Percentiles rank a stretch among this genome's conserved stretches.
Evolutionary conservation across 2,888 invertebrate genomes (phyloP).

Genomic region (Papilio demoleus): DNA sequence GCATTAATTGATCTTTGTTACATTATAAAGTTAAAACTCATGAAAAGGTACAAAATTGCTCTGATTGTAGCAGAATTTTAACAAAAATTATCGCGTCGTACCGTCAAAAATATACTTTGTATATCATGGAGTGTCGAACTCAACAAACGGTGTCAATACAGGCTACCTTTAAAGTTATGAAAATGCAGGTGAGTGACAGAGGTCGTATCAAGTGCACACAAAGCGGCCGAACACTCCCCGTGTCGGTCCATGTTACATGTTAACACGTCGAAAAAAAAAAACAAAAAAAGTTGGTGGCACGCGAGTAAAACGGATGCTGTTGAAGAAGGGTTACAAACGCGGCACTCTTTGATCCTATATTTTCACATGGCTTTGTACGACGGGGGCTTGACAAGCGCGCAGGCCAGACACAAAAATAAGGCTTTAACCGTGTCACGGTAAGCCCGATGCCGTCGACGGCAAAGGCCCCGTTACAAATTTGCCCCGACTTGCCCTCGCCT

Average conservation of each 20-base stretch:
- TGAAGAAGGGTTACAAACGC: slow-evolving; percentile 55
- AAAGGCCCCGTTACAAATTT: slow-evolving; percentile 81
- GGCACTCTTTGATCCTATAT: slow-evolving; percentile 81
- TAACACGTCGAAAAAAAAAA: slow-evolving; percentile 31
- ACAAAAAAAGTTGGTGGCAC: slow-evolving; percentile 27
- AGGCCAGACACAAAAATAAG: slow-evolving; percentile 82
- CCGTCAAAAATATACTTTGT: neutral
- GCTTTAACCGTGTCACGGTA: slow-evolving; percentile 82
- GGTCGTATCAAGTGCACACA: slow-evolving; percentile 27
- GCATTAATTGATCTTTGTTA: neutral
- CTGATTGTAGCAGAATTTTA: too few species aligned
- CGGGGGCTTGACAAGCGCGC: slow-evolving; percentile 80
- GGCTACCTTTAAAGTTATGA: slow-evolving; percentile 22
- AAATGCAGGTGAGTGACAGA: slow-evolving; percentile 27
- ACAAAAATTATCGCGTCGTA: neutral
- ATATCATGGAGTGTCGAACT: neutral
- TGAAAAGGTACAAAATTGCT: too few species aligned
- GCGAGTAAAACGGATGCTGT: slow-evolving; percentile 38
- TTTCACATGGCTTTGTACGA: slow-evolving; percentile 82
- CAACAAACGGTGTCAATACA: slow-evolving; percentile 14
- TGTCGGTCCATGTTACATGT: slow-evolving; percentile 25
- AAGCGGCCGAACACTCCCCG: slow-evolving; percentile 27
- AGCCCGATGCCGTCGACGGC: slow-evolving; percentile 79
- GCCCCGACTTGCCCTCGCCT: slow-evolving; percentile 72
- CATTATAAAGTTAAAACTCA: too few species aligned